Base-by-base conservation (phyloP, 2,797 vertebrate genomes). In the Neomorphus geoffroyi region DNA sequence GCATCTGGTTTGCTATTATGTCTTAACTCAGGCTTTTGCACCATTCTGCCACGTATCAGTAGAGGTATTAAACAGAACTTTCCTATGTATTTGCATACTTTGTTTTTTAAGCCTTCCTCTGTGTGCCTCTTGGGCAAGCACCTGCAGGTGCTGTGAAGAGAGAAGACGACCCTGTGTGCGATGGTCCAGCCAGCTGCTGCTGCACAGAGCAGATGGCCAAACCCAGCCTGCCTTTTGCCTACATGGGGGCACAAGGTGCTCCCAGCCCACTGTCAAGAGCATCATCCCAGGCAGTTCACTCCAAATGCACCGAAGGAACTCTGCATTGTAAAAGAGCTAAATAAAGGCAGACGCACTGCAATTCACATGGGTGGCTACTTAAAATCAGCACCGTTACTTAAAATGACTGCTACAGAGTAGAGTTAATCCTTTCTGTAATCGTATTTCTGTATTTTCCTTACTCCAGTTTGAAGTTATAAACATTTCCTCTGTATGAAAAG, bases 11-110 rank as follows among this genome's bases (percentile, higher is more conserved):
- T 32, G 5, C 51, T 23, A 9, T 23, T 14, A 7, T 18, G 13
- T 30, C 30, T 51, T 10, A 26, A 39, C 39, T 86, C 28, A 28
- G 74, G 41, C 21, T 33, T 67, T 33, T 27, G 53, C 24, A 33
- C 61, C 9, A 22, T 21, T 41, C 46, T 33, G 15, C n/a, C 37
- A 43, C 0, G 0, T 16, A 23, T 24, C 13, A 13, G 32, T n/a
- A 70, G 12, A 65, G 18, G 18, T 16, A 58, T 72, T 51, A 66
- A 65, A 35, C 24, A 79, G 12, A 37, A 33, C 13, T 30, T 53
- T 8, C 23, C 30, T 14, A 8, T n/a, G 23, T 16, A 53, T 41
- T 65, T 51, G 22, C n/a, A n/a, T 22, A 35, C 54, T 27, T 43
- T 35, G 50, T 26, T 35, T 26, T 33, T 22, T n/a, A 37, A 37